Percentiles rank a stretch among this genome's conserved stretches.
phyloP scores from a whole-genome alignment of 2,113 vertebrate genomes.

The Leptodactylus fuscus region DNA sequence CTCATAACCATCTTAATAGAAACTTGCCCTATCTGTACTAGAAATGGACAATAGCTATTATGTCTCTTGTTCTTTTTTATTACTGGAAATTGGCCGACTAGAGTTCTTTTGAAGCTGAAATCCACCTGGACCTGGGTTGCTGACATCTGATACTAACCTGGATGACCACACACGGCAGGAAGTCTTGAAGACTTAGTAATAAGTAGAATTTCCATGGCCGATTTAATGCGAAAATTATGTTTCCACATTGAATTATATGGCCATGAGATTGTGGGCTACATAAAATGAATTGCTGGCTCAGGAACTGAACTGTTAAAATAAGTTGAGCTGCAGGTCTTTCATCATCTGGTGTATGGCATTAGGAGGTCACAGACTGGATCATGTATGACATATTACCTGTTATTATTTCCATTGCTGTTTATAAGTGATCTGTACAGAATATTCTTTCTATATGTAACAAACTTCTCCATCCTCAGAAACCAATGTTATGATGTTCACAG shows the following conservation, averaged over 20 bases:
- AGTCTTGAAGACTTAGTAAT: background rate
- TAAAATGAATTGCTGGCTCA: background rate
- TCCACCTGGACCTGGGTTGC: background rate
- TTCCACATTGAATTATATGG: conserved; percentile 7
- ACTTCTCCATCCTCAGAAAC: no score
- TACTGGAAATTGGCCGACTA: no score
- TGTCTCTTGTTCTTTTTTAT: no score
- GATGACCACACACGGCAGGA: background rate
- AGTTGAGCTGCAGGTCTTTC: background rate
- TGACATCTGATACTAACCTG: background rate
- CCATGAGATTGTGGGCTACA: background rate
- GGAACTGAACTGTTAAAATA: background rate
- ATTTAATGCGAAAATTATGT: background rate
- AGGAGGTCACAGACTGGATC: background rate
- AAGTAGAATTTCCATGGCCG: background rate
- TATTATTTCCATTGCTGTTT: background rate
- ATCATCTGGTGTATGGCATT: background rate
- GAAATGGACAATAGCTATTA: no score
- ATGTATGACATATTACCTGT: background rate
- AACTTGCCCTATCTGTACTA: no score
- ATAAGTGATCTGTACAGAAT: background rate
- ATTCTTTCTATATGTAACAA: no score
- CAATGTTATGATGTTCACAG: no score
- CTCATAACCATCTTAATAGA: no score
- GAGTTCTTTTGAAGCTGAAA: no score